These are phyloP conservation scores for Agriopis aurantiaria DNA, from an alignment of 2,888 invertebrate species.

Conservation along the genomic window DNA sequence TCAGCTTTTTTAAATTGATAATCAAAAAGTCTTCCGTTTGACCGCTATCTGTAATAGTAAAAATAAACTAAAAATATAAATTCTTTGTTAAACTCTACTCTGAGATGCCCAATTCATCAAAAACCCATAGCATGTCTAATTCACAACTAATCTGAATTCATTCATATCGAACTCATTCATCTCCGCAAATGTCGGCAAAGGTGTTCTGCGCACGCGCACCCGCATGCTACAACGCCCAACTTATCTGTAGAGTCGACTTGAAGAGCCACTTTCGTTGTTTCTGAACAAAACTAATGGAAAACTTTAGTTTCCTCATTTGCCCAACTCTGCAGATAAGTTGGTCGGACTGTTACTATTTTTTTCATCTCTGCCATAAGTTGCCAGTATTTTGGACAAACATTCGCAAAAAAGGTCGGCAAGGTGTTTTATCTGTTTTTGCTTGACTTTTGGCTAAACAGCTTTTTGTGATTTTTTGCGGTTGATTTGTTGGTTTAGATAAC, in stretches of 20 bases:
- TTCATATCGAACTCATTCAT: slow-evolving; percentile 52
- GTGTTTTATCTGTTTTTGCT: slow-evolving; percentile 56
- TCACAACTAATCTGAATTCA: slow-evolving; percentile 29
- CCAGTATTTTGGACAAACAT: slow-evolving; percentile 60
- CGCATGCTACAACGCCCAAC: slow-evolving; percentile 62
- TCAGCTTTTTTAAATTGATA: no score
- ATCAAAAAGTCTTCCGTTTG: no score
- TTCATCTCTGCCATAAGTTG: slow-evolving; percentile 43
- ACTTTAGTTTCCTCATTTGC: neutral
- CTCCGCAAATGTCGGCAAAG: slow-evolving; percentile 75
- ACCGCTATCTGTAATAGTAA: neutral
- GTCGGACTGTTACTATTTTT: slow-evolving; percentile 15
- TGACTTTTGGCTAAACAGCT: slow-evolving; percentile 36
- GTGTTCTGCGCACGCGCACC: slow-evolving; percentile 77
- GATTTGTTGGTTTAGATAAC: slow-evolving; percentile 35
- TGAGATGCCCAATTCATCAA: neutral
- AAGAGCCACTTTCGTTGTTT: neutral
- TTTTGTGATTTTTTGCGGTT: slow-evolving; percentile 31
- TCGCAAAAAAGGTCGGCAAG: slow-evolving; percentile 66
- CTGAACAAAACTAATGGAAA: neutral
- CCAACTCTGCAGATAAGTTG: neutral
- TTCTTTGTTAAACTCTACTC: neutral
- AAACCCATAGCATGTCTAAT: slow-evolving; percentile 1
- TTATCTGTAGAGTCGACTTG: neutral
- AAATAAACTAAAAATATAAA: neutral